Percentiles rank a stretch among this genome's conserved stretches.
These are phyloP conservation scores for Bufotes viridis DNA, from an alignment of 2,797 vertebrate genomes.

Conservation along the genomic window DNA sequence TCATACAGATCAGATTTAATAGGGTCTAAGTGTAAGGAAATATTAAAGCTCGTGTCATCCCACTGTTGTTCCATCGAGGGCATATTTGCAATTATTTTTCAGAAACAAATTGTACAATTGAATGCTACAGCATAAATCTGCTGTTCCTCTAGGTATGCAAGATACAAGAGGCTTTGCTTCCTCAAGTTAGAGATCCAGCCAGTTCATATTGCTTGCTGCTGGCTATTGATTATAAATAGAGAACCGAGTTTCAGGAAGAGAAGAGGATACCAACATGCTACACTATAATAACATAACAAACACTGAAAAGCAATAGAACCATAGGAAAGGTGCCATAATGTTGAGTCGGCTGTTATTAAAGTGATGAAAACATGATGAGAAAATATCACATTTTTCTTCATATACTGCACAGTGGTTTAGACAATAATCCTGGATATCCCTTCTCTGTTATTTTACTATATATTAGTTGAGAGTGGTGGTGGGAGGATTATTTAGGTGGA, in stretches of 20 bases:
- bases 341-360: slow-evolving; percentile 14
- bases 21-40: slow-evolving; percentile 47
- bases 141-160: neutral
- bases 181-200: slow-evolving; percentile 11
- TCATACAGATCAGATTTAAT: slow-evolving; percentile 42
- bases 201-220: slow-evolving; percentile 41
- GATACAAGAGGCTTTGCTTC: slow-evolving; percentile 33
- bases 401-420: neutral
- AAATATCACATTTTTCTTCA: slow-evolving; percentile 21
- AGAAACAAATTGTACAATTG: slow-evolving; percentile 47
- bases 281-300: slow-evolving; percentile 29
- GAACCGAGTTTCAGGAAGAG: slow-evolving; percentile 25
- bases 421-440: neutral
- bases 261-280: slow-evolving; percentile 13
- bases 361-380: neutral
- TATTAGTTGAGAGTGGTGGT: neutral
- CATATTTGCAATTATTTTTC: slow-evolving; percentile 41
- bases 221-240: slow-evolving; percentile 60
- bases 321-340: neutral
- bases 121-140: slow-evolving; percentile 41
- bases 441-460: slow-evolving; percentile 1
- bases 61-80: slow-evolving; percentile 27
- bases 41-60: slow-evolving; percentile 15
- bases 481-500: neutral
- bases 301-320: slow-evolving; percentile 33